Conservation (phyloP, 2,888 invertebrate species). For the Dilophus febrilis region DNA sequence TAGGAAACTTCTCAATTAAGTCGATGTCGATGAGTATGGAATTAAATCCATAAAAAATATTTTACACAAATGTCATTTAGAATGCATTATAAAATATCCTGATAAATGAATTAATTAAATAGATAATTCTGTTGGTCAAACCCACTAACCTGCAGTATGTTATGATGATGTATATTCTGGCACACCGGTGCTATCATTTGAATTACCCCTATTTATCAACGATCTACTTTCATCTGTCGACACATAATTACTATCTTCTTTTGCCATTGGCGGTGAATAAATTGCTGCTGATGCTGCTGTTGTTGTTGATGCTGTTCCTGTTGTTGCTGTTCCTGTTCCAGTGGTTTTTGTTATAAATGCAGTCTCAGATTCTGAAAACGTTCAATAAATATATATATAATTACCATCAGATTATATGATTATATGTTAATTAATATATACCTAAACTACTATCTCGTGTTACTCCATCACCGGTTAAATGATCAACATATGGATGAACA, state of each 20-base stretch:
- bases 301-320: conserved; percentile 3
- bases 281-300: neutral
- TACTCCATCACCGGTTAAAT: conserved; percentile 13
- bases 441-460: conserved; percentile 30
- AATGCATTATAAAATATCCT: too few relatives aligned
- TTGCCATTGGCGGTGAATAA: neutral
- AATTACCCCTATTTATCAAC: conserved; percentile 22
- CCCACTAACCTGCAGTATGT: too few relatives aligned
- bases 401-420: neutral
- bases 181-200: conserved; percentile 17
- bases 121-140: too few relatives aligned
- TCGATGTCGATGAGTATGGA: too few relatives aligned
- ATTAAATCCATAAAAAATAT: too few relatives aligned
- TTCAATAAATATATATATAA: neutral
- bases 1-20: too few relatives aligned
- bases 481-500: conserved; percentile 17
- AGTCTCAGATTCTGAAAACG: conserved; percentile 26
- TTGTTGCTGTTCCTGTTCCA: neutral
- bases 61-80: too few relatives aligned
- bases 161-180: too few relatives aligned
- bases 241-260: conserved; percentile 14
- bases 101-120: too few relatives aligned
- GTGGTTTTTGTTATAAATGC: conserved; percentile 24
- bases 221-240: conserved; percentile 28
- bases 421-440: conserved; percentile 13